Evolutionary conservation across 1,140 invertebrate genomes (phyloP), one percentile per base, ranked within the genome.

Genomic region (Papilio xuthus): DNA sequence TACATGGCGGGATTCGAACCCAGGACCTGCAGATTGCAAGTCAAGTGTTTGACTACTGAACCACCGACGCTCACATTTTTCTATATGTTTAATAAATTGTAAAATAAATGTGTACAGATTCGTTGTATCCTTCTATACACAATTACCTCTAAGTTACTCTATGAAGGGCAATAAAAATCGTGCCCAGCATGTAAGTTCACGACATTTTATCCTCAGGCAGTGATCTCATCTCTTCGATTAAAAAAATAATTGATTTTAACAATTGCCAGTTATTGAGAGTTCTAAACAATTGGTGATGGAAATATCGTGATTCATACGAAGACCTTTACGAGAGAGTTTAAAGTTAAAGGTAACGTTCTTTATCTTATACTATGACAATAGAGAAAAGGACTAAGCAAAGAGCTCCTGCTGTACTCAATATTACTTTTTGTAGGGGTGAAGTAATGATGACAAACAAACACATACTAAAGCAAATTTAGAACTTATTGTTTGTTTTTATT

Each of bases 251-350:
- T 6, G 10, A 41, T 41, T n/a, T n/a, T 69, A 23, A n/a, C 37
- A 37, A 72, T 23, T 72, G 41, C 70, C 26, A 18, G 28, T 18
- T 18, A 72, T 42, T 13, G 3, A 47, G 70, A 13, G 42, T 42
- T 26, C 42, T 44, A 42, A 72, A 23, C 42, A n/a, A 44, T 73
- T 73, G 41, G 18, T 23, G 28, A 23, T 13, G 71, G 3, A 44
- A 26, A 47, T 23, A 72, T 72, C 70, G 47, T 85, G 84, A 82
- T 70, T 84, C 84, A 83, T 50, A 28, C 6, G 18, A 18, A 15
- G n/a, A 32, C 42, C 41, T 47, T 23, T 47, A 23, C 20, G 42
- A 80, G 81, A 86, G 82, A 82, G 83, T 86, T 86, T 84, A 72
- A 12, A 53, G 75, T 53, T 77, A 37, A 37, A 53, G 50, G 76